These are phyloP conservation scores for Drosophila aldrichi DNA, from an alignment of 2,888 invertebrate species.

Conservation along the genomic window DNA sequence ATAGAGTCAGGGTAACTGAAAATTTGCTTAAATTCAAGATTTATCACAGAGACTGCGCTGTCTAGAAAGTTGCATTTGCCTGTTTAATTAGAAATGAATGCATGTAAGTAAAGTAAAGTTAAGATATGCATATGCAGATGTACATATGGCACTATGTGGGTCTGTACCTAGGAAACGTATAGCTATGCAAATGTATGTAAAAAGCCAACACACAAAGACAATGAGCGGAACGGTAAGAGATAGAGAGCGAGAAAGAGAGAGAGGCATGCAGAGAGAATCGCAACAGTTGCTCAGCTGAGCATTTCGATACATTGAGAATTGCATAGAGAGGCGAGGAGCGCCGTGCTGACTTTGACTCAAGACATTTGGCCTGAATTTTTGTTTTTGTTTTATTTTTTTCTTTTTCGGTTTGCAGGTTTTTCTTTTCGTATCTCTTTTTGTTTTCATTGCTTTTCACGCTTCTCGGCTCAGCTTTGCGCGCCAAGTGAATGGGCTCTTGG, in stretches of 20 bases:
- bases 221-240: neutral
- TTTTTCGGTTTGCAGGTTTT: slow-evolving; percentile 47
- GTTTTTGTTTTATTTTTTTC: slow-evolving; percentile 14
- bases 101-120: slow-evolving; percentile 12
- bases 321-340: slow-evolving; percentile 44
- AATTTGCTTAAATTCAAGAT: slow-evolving; percentile 6
- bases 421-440: slow-evolving; percentile 25
- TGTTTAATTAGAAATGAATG: slow-evolving; percentile 20
- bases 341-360: slow-evolving; percentile 38
- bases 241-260: neutral
- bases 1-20: neutral
- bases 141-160: slow-evolving; percentile 21
- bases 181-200: slow-evolving; percentile 47
- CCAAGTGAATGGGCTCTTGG: slow-evolving; percentile 32
- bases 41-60: slow-evolving; percentile 15
- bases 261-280: slow-evolving; percentile 3
- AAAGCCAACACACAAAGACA: slow-evolving; percentile 7
- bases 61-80: slow-evolving; percentile 44
- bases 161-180: slow-evolving; percentile 24
- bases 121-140: slow-evolving; percentile 13
- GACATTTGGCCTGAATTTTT: slow-evolving; percentile 56
- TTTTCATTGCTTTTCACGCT: slow-evolving; percentile 55
- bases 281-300: slow-evolving; percentile 42
- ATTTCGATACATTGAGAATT: slow-evolving; percentile 50
- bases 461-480: slow-evolving; percentile 42